Conservation (phyloP, 2,113 vertebrate genomes). For the Dicentrarchus labrax region DNA sequence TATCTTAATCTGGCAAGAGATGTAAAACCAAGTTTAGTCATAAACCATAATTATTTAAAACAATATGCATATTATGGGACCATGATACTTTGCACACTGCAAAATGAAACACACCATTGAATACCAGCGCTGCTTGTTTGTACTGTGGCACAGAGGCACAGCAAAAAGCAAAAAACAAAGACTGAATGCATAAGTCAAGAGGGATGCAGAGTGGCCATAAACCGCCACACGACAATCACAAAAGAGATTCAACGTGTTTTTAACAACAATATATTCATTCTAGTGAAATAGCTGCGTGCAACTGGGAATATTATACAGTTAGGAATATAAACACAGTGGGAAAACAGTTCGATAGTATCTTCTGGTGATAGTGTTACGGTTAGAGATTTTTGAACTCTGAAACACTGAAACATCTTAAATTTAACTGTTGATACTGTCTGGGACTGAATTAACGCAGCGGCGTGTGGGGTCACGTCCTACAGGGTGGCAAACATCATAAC, state of each 20-base stretch:
- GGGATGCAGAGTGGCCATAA: constrained; percentile 33
- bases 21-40: constrained; percentile 52
- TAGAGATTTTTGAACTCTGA: constrained; percentile 14
- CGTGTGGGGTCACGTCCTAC: neutral
- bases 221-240: constrained; percentile 31
- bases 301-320: constrained; percentile 36
- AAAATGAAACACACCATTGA: constrained; percentile 57
- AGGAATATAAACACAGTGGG: constrained; percentile 40
- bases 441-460: constrained; percentile 8
- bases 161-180: neutral
- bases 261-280: constrained; percentile 32
- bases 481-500: constrained; percentile 12
- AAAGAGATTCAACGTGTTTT: constrained; percentile 25
- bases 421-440: constrained; percentile 22
- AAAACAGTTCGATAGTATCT: constrained; percentile 32
- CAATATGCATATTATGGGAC: constrained; percentile 51
- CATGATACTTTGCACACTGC: constrained; percentile 50
- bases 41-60: constrained; percentile 56
- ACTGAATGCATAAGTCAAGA: constrained; percentile 16
- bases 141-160: constrained; percentile 32
- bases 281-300: constrained; percentile 53
- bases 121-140: constrained; percentile 46
- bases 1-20: constrained; percentile 65
- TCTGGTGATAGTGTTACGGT: constrained; percentile 38
- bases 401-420: constrained; percentile 6